These are phyloP conservation scores for Drosophila neotestacea DNA, from an alignment of 2,888 invertebrate species.

Conservation along the genomic window DNA sequence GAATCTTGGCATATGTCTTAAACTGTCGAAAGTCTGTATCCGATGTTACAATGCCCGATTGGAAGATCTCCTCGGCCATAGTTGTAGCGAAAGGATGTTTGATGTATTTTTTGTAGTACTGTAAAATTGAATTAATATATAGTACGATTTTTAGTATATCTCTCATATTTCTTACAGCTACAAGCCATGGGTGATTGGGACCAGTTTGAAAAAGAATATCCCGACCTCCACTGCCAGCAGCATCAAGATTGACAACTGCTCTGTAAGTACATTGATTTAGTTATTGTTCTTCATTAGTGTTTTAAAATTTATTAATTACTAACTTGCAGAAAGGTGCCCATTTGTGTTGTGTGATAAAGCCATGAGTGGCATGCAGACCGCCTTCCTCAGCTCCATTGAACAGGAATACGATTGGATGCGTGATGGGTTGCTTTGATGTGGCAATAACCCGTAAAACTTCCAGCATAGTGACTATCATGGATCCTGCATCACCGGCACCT, in stretches of 20 bases:
- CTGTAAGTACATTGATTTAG: conserved; percentile 54
- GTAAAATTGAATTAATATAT: neutral
- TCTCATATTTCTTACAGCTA: conserved; percentile 84
- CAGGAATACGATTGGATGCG: conserved; percentile 88
- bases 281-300: neutral
- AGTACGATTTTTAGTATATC: neutral
- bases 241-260: conserved; percentile 95
- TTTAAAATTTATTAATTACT: too few species aligned
- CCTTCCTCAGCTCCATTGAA: conserved; percentile 90
- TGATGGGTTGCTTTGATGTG: conserved; percentile 83
- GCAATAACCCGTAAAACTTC: conserved; percentile 86
- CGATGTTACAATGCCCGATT: conserved; percentile 88
- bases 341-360: conserved; percentile 89
- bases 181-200: conserved; percentile 89
- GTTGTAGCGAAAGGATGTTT: conserved; percentile 87
- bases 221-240: conserved; percentile 95
- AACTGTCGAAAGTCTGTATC: conserved; percentile 87
- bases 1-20: conserved; percentile 70
- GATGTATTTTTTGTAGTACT: conserved; percentile 85
- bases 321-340: conserved; percentile 90
- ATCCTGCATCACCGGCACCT: conserved; percentile 85
- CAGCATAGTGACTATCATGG: conserved; percentile 88
- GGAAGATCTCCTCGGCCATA: conserved; percentile 88
- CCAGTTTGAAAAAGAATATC: conserved; percentile 95
- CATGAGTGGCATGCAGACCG: conserved; percentile 89